phyloP scores from a whole-genome alignment of 2,113 vertebrate genomes.

The Paracanthobrama guichenoti region DNA sequence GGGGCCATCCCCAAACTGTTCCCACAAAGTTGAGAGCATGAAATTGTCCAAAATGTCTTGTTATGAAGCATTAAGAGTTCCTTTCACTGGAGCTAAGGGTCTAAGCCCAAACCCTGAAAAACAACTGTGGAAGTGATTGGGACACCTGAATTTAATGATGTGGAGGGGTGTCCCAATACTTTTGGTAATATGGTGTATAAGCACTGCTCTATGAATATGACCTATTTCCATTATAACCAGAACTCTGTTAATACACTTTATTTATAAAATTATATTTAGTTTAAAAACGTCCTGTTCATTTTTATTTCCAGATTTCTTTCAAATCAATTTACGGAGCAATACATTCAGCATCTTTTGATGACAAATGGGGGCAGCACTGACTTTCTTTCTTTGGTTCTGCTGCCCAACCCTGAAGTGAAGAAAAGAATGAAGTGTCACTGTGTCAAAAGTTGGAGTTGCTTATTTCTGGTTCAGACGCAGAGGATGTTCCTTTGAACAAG shows the following conservation, averaged over 20 bases:
- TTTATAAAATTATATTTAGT: neutral
- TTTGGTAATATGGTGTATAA: neutral
- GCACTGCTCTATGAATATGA: neutral
- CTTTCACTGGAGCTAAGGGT: too few relatives aligned
- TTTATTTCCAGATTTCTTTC: neutral
- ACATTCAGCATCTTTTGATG: neutral
- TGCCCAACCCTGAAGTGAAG: neutral
- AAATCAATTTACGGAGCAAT: neutral
- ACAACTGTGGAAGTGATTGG: too few relatives aligned
- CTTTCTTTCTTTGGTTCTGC: neutral
- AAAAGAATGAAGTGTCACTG: neutral
- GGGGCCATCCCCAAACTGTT: too few relatives aligned
- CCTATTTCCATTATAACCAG: neutral
- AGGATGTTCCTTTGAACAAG: neutral
- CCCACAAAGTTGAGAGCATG: too few relatives aligned
- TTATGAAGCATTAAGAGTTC: too few relatives aligned
- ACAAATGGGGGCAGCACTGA: neutral
- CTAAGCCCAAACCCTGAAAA: too few relatives aligned
- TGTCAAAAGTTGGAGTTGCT: neutral
- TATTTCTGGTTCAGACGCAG: neutral
- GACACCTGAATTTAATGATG: too few relatives aligned
- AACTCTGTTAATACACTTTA: neutral
- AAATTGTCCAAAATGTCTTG: too few relatives aligned
- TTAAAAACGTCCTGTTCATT: neutral
- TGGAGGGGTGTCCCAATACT: too few relatives aligned